Evolutionary conservation across 2,888 invertebrate species (phyloP), one percentile per base, ranked within the genome.

Genomic region (Ochlodes sylvanus): DNA sequence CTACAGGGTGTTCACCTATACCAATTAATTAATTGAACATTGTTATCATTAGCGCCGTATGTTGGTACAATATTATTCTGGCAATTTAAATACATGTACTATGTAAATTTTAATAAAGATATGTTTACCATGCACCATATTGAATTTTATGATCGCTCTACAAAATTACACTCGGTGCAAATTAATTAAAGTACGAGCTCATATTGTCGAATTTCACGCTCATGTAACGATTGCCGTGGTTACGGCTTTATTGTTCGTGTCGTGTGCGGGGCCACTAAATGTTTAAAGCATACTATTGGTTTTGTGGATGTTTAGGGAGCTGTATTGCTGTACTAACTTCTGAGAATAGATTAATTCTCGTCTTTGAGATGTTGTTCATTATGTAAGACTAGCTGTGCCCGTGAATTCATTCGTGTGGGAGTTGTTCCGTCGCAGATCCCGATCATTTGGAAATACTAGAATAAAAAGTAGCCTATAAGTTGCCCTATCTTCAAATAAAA

Each of bases 101-200:
- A 32, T 54, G 54, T 32, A 54, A 27, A 54, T 27, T 54, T 32
- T 54, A 52, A 63, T 15, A 19, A 54, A 52, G 38, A 12, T 27
- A 15, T 27, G 41, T 63, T 54, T 54, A 27, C 38, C 42, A 63
- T 52, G 15, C 54, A 19, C 52, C 63, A 54, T 56, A 57, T 64
- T 64, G 55, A 56, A 47, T 56, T 55, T 64, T 64, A 64, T 44
- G 56, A 64, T 34, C 44, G 15, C 32, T 56, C 34, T 64, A 47
- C 47, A 64, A 56, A 34, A 64, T 64, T 47, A 64, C 64, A 56
- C 4, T 44, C 14, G 56, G 54, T 62, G 34, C 54, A 54, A 54
- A 63, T 64, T 64, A 64, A 62, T 66, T 61, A 52, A 41, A 63
- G 57, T 44, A 60, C 63, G 12, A 17, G 52, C 54, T 19, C 34